Evolutionary conservation across 2,888 invertebrate species (phyloP), one percentile per base, ranked within the genome.

Genomic region (Drosophila subquinaria): DNA sequence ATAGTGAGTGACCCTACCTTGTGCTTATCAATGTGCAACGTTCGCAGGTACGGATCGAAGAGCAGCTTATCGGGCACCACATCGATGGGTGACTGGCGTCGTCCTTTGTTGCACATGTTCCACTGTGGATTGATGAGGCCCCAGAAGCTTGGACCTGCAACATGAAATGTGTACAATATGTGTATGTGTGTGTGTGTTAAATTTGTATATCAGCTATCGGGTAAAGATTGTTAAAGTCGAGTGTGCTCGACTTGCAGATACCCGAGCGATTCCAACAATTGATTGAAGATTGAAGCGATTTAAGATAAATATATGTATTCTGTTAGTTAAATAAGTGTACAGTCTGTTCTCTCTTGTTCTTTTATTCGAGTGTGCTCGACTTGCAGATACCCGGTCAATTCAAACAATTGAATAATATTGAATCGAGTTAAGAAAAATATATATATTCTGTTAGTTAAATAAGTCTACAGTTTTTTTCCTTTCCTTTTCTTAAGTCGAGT

Each of bases 71-170:
- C 96, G 2, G 99, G 99, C 91, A 99, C 98, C 81, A 99, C 96
- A 94, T 99, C 98, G 92, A 99, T 97, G 3, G 99, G 99, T 75
- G 98, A 98, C 94, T 99, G 99, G 76, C 98, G 95, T 74, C 97
- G 95, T 50, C 99, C 99, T 93, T 98, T 98, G 93, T 96, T 97
- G 94, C 99, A 99, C 95, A 99, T 96, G 91, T 96, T 96, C 99
- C 99, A 99, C 93, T 98, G 98, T 13, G 98, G 98, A 94, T 99
- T 99, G 94, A 99, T 97, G 82, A 98, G 95, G 67, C 99, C 99
- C 99, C 99, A 99, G 94, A 98, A 99, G 65, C 97, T 97, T 53
- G 99, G 98, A 94, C 99, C 99, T 98, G 94, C 2, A 94, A 76
- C 13, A 69, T 45, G 20, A 56, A 48, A 67, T 27, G 43, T 56